Conservation (phyloP, 2,797 vertebrate genomes). For the Paedocypris micromegethes region DNA sequence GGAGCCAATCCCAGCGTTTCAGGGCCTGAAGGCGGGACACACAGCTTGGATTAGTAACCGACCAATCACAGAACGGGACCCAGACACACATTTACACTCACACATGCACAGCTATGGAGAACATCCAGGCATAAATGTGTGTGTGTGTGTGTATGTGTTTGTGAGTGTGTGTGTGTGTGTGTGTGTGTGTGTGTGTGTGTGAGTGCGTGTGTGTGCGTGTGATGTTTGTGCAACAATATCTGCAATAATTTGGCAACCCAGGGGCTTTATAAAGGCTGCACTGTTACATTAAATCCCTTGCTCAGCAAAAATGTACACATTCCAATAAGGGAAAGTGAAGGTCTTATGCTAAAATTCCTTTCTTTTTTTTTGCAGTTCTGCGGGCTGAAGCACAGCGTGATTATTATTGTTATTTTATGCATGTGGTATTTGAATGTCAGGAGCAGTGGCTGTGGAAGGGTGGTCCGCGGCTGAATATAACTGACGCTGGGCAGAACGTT, state of each 20-base stretch:
- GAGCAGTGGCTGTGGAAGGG: slow-evolving; percentile 29
- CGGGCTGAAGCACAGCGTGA: slow-evolving; percentile 37
- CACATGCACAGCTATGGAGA: too few species aligned
- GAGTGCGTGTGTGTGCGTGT: too few species aligned
- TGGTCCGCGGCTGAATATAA: slow-evolving; percentile 19
- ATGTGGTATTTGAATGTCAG: slow-evolving; percentile 40
- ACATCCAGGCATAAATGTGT: too few species aligned
- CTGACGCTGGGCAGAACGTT: slow-evolving; percentile 25
- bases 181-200: too few species aligned
- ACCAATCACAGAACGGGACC: too few species aligned
- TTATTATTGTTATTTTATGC: slow-evolving; percentile 37
- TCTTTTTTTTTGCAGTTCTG: slow-evolving; percentile 18
- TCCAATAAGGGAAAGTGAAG: slow-evolving; percentile 14
- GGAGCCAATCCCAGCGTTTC: too few species aligned
- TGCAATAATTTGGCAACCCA: slow-evolving; percentile 10
- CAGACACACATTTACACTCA: too few species aligned
- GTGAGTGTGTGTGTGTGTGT: too few species aligned
- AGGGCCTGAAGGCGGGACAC: too few species aligned
- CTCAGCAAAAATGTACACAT: slow-evolving; percentile 25
- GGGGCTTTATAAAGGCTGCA: slow-evolving; percentile 8
- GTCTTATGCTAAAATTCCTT: slow-evolving; percentile 28
- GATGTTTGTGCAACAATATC: not conserved
- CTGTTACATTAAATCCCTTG: not conserved
- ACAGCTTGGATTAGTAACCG: too few species aligned
- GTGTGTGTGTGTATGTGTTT: too few species aligned